Percentiles rank a stretch among this genome's conserved stretches.
Evolutionary conservation across 1,140 invertebrate species (phyloP).

Genomic region (Cardiocondyla obscurior): DNA sequence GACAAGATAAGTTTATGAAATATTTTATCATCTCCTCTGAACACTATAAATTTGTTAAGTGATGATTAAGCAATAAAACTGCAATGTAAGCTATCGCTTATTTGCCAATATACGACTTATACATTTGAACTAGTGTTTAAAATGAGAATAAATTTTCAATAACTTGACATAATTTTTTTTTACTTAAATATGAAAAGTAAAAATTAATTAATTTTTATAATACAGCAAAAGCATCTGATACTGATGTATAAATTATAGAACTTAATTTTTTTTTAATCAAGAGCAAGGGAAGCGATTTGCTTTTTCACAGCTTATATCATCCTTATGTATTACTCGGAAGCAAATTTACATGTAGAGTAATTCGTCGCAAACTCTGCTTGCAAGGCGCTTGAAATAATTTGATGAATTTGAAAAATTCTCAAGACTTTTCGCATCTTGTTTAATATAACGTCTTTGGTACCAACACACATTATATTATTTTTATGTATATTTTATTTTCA

Average conservation of each 20-base stretch:
- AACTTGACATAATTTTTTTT: neutral
- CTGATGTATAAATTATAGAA: neutral
- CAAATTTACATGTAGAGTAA: neutral
- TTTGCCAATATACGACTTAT: neutral
- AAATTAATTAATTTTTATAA: neutral
- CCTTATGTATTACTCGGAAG: conserved; percentile 5
- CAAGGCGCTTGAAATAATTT: conserved; percentile 26
- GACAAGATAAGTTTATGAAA: conserved; percentile 38
- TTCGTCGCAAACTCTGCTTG: neutral
- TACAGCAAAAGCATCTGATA: neutral
- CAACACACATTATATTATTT: conserved; percentile 50
- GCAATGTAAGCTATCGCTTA: neutral
- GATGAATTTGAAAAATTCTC: neutral
- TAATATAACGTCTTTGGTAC: conserved; percentile 62
- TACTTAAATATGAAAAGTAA: neutral
- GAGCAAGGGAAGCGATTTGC: neutral
- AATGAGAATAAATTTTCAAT: neutral
- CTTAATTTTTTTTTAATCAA: neutral
- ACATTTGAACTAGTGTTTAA: neutral
- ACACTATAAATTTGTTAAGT: conserved; percentile 45
- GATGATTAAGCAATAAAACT: conserved; percentile 19
- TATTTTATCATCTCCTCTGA: conserved; percentile 11
- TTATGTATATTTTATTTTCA: conserved; percentile 33
- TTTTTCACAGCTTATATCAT: conserved; percentile 22
- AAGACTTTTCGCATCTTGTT: neutral